A percentile compares a stretch with the other conserved stretches of the same genome.
Evolutionary conservation across 1,140 invertebrate genomes (phyloP).

Genomic region (Pseudomyrmex concolor): DNA sequence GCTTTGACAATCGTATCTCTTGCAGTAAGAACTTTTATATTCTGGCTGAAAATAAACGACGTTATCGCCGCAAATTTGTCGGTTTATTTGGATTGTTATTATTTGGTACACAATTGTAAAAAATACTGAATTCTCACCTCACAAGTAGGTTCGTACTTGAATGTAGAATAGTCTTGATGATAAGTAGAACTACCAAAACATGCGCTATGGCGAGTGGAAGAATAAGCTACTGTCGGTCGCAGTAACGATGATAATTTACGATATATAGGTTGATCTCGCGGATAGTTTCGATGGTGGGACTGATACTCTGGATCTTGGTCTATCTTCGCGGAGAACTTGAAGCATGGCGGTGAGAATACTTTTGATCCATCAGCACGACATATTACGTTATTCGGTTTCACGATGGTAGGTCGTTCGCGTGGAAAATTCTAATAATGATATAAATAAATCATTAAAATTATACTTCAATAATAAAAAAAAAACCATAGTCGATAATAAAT

Average conservation of each 20-base stretch:
- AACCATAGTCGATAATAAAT: background rate
- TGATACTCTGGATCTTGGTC: conserved; percentile 84
- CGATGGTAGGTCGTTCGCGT: conserved; percentile 79
- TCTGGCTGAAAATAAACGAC: conserved; percentile 84
- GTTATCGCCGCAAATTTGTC: conserved; percentile 77
- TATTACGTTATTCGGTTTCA: conserved; percentile 80
- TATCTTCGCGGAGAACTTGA: conserved; percentile 79
- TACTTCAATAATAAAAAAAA: too few relatives aligned
- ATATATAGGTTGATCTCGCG: conserved; percentile 74
- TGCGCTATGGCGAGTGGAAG: conserved; percentile 64
- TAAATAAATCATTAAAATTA: background rate
- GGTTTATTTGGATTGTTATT: conserved; percentile 78
- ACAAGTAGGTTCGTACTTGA: conserved; percentile 70
- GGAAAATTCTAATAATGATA: conserved; percentile 78
- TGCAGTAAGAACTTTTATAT: conserved; percentile 82
- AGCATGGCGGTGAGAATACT: conserved; percentile 69
- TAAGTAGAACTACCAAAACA: conserved; percentile 28
- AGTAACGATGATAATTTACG: conserved; percentile 73
- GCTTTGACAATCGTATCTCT: conserved; percentile 60
- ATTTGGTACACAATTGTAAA: conserved; percentile 76
- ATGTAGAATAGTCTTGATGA: conserved; percentile 44
- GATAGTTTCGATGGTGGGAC: conserved; percentile 79
- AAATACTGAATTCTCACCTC: conserved; percentile 79
- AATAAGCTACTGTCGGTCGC: conserved; percentile 63
- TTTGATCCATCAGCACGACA: conserved; percentile 82